phyloP scores from a whole-genome alignment of 2,797 vertebrate species.

The Odontamblyopus lacepedii region DNA sequence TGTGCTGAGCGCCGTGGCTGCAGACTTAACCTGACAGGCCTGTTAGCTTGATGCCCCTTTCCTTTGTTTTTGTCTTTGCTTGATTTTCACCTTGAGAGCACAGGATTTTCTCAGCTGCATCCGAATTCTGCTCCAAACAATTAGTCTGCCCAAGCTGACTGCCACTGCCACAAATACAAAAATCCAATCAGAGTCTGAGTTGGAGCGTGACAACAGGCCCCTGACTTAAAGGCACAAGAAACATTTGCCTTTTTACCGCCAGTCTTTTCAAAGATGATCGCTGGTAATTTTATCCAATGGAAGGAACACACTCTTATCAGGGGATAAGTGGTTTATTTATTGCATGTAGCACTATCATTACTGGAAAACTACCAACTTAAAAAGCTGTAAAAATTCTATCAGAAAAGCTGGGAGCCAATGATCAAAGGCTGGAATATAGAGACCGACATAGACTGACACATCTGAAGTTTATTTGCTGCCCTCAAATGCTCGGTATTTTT shows the following conservation, averaged over 20 bases:
- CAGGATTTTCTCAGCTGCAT: constrained; percentile 33
- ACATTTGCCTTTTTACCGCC: constrained; percentile 41
- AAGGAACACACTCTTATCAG: constrained; percentile 7
- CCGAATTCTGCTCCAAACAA: constrained; percentile 59
- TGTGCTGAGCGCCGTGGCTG: constrained; percentile 14
- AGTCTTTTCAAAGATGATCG: constrained; percentile 49
- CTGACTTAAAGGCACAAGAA: constrained; percentile 52
- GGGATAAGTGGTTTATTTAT: constrained; percentile 38
- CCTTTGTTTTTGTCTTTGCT: constrained; percentile 21
- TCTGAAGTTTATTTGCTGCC: constrained; percentile 39
- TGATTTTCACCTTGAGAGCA: constrained; percentile 49
- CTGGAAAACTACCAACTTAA: constrained; percentile 26
- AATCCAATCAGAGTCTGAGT: constrained; percentile 60
- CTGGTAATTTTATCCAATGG: constrained; percentile 38
- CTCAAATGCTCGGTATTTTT: constrained; percentile 18
- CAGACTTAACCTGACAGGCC: constrained; percentile 26
- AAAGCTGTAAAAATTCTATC: constrained; percentile 31
- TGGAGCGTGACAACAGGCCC: constrained; percentile 60
- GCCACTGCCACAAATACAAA: constrained; percentile 35
- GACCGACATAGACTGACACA: constrained; percentile 45
- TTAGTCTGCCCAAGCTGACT: constrained; percentile 49
- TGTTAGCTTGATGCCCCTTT: constrained; percentile 23
- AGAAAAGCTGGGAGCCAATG: constrained; percentile 27
- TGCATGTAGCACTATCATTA: constrained; percentile 20
- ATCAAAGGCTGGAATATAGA: constrained; percentile 56